Evolutionary conservation across 2,797 vertebrate genomes (phyloP).

Genomic region (Toxotes lorentzi): DNA sequence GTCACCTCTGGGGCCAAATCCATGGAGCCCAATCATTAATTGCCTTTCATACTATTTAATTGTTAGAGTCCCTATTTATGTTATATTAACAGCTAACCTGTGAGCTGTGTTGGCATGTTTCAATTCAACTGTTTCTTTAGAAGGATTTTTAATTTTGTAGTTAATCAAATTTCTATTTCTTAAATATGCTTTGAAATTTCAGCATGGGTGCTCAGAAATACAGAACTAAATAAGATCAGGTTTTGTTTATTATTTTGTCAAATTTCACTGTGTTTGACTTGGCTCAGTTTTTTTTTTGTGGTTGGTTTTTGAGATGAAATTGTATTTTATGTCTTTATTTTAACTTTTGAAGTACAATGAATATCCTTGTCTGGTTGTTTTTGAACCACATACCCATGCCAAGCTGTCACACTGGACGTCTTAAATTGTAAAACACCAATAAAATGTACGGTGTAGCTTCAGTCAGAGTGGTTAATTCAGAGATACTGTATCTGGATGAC

Average conservation of each 20-base stretch:
- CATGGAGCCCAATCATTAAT: conserved; percentile 36
- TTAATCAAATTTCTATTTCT: conserved; percentile 1
- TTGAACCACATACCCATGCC: neutral
- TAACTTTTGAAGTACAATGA: conserved; percentile 20
- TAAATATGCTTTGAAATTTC: conserved; percentile 4
- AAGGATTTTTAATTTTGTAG: neutral
- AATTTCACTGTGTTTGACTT: neutral
- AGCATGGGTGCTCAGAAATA: conserved; percentile 13
- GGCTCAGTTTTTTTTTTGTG: neutral
- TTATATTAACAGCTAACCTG: conserved; percentile 29
- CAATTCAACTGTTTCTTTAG: conserved; percentile 10
- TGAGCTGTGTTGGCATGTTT: conserved; percentile 26
- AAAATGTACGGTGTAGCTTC: conserved; percentile 19
- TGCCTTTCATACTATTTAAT: conserved; percentile 60
- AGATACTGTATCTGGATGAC: neutral
- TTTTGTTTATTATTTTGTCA: conserved; percentile 1
- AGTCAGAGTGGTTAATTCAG: conserved; percentile 13
- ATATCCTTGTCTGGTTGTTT: conserved; percentile 13
- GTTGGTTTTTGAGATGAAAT: neutral
- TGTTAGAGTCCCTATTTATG: conserved; percentile 67
- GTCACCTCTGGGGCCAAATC: conserved; percentile 46
- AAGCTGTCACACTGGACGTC: conserved; percentile 14
- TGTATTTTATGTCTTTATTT: conserved; percentile 26
- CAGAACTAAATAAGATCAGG: conserved; percentile 21
- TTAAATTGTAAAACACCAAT: conserved; percentile 21